Base-by-base conservation (phyloP, 1,140 invertebrate species). In the Trachymyrmex cornetzi region DNA sequence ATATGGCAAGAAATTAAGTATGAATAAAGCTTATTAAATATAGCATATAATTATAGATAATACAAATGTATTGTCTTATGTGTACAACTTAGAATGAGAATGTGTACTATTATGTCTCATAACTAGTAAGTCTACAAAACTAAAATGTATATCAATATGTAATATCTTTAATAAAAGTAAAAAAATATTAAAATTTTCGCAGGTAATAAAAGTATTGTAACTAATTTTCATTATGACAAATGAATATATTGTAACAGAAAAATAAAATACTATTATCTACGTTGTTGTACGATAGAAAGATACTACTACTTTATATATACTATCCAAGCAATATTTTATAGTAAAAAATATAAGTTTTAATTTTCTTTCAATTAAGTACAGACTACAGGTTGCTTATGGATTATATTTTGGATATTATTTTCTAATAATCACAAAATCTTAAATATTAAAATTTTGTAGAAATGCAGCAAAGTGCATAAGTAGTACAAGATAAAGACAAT, bases 281-380 rank as follows among this genome's bases (percentile, higher is more conserved):
- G 7, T 38, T 30, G 22, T 38, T 48, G 19, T 5, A 69, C 11
- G 22, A n/a, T 24, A 57, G 24, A 48, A 61, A 77, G 16, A 50
- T 27, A 30, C 9, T 55, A 53, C n/a, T 57, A 44, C 9, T 44
- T 38, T 44, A 44, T 44, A 16, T 57, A 38, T 38, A 69, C 16
- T 55, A 67, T 69, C 19, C 34, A 12, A 64, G 19, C 7, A 44
- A 61, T 61, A 61, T 14, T 44, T 16, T 55, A 48, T 1, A 57
- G 4, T 84, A 14, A 84, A 74, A 84, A 59, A 48, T 67, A 67
- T 67, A 67, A 53, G 6, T 55, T 69, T 80, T 69, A 7, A 69
- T 19, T 38, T 24, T 69, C 16, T 81, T 11, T 81, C 24, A 64
- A 22, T 66, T 55, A 16, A 69, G 50, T 38, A 55, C 38, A 11